phyloP scores from a whole-genome alignment of 2,113 vertebrate species.

The Istiophorus platypterus region DNA sequence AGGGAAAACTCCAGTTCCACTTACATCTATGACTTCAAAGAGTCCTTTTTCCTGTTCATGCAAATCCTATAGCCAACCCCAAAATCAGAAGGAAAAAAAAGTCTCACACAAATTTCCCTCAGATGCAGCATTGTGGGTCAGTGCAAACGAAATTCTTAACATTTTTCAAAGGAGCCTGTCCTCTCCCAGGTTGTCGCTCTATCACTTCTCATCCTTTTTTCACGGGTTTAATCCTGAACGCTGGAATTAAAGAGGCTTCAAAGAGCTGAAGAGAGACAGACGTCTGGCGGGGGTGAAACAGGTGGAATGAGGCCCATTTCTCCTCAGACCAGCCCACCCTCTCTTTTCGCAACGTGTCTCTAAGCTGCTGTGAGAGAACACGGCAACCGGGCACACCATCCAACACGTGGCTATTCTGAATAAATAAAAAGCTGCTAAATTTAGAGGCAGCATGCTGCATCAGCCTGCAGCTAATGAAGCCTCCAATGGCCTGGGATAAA shows the following conservation, averaged over 20 bases:
- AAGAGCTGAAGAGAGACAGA: slow-evolving; percentile 66
- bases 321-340: slow-evolving; percentile 52
- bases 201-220: slow-evolving; percentile 72
- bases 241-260: slow-evolving; percentile 76
- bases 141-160: slow-evolving; percentile 65
- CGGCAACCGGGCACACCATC: slow-evolving; percentile 47
- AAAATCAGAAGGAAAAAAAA: slow-evolving; percentile 25
- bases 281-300: slow-evolving; percentile 60
- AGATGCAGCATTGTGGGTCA: slow-evolving; percentile 75
- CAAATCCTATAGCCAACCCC: slow-evolving; percentile 61
- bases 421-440: slow-evolving; percentile 76
- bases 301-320: slow-evolving; percentile 64
- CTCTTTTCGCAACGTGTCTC: slow-evolving; percentile 39
- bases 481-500: slow-evolving; percentile 77
- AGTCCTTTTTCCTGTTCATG: slow-evolving; percentile 69
- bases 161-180: slow-evolving; percentile 66
- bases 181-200: slow-evolving; percentile 61
- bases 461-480: slow-evolving; percentile 76
- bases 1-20: slow-evolving; percentile 45
- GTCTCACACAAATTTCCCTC: slow-evolving; percentile 65
- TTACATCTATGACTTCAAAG: slow-evolving; percentile 76
- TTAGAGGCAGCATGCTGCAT: slow-evolving; percentile 67
- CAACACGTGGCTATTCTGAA: slow-evolving; percentile 59
- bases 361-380: slow-evolving; percentile 47
- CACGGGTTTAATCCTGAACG: slow-evolving; percentile 72